Percentiles rank a stretch among this genome's conserved stretches.
Evolutionary conservation across 2,888 invertebrate genomes (phyloP).

Genomic region (Masnerella sp.): DNA sequence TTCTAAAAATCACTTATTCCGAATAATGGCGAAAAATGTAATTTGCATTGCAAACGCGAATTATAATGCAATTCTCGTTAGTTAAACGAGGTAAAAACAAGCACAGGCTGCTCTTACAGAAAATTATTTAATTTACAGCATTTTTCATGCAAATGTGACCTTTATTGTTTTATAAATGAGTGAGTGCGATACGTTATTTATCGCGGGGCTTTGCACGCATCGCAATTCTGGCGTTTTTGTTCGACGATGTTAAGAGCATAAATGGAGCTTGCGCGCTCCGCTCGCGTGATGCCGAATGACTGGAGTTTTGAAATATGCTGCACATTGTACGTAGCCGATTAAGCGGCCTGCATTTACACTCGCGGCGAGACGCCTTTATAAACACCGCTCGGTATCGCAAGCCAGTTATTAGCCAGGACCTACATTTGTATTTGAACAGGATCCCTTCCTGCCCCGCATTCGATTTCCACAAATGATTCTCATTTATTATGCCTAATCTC

Average conservation of each 20-base stretch:
- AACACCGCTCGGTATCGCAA: slow-evolving; percentile 28
- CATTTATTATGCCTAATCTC: not conserved
- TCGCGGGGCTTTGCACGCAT: not conserved
- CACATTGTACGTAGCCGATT: slow-evolving; percentile 55
- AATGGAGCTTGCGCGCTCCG: not conserved
- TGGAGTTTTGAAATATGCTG: slow-evolving; percentile 38
- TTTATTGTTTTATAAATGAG: slow-evolving; percentile 9
- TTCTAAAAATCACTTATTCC: too few relatives aligned
- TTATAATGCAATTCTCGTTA: not conserved
- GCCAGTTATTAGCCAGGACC: slow-evolving; percentile 34
- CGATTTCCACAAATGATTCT: slow-evolving; percentile 23
- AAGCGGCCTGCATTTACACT: slow-evolving; percentile 29
- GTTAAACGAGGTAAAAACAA: not conserved
- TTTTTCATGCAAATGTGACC: slow-evolving; percentile 16
- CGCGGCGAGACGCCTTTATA: slow-evolving; percentile 13
- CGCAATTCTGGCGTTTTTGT: slow-evolving; percentile 2
- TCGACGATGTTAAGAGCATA: not conserved
- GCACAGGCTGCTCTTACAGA: not conserved
- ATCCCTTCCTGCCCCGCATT: slow-evolving; percentile 19
- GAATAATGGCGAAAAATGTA: too few relatives aligned
- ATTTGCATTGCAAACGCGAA: too few relatives aligned
- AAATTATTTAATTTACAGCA: slow-evolving; percentile 8
- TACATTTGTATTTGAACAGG: slow-evolving; percentile 34
- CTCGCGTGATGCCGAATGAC: slow-evolving; percentile 5
- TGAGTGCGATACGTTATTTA: slow-evolving; percentile 2